phyloP scores from a whole-genome alignment of 2,113 vertebrate species.

The Notothenia coriiceps region DNA sequence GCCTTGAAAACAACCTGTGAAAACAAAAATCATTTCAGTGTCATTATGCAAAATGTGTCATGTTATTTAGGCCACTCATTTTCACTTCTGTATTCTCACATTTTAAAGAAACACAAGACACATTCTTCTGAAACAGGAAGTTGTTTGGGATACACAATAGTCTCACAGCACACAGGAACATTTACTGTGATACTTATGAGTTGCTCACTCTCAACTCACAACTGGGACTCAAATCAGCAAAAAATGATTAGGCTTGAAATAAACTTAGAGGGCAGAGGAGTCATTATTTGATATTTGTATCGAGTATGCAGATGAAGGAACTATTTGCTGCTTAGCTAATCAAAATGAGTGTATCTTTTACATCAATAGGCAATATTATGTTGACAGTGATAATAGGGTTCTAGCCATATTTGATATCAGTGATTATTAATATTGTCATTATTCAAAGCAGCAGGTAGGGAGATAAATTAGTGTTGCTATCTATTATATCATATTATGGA shows the following conservation, averaged over 20 bases:
- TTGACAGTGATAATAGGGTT: background rate
- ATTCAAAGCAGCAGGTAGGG: background rate
- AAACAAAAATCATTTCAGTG: background rate
- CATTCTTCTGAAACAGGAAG: slow-evolving; percentile 57
- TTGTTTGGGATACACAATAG: background rate
- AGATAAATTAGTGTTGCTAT: background rate
- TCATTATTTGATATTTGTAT: slow-evolving; percentile 51
- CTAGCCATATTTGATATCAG: background rate
- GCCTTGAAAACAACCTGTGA: slow-evolving; percentile 95
- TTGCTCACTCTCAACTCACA: background rate
- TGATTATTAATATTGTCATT: background rate
- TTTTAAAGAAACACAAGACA: background rate
- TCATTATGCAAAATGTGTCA: slow-evolving; percentile 40
- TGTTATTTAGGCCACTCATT: background rate
- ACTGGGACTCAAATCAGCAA: slow-evolving; percentile 41
- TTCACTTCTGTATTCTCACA: slow-evolving; percentile 72
- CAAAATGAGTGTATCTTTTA: background rate
- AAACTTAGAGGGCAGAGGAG: slow-evolving; percentile 27
- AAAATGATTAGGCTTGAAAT: slow-evolving; percentile 62
- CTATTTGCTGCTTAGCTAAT: slow-evolving; percentile 36
- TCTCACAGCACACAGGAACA: background rate
- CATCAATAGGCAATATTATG: slow-evolving; percentile 25
- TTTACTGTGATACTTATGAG: background rate
- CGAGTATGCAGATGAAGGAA: slow-evolving; percentile 33
- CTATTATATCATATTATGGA: background rate